Percentiles rank a stretch among this genome's conserved stretches.
Evolutionary conservation across 2,113 vertebrate genomes (phyloP).

Genomic region (Thamnaconus septentrionalis): DNA sequence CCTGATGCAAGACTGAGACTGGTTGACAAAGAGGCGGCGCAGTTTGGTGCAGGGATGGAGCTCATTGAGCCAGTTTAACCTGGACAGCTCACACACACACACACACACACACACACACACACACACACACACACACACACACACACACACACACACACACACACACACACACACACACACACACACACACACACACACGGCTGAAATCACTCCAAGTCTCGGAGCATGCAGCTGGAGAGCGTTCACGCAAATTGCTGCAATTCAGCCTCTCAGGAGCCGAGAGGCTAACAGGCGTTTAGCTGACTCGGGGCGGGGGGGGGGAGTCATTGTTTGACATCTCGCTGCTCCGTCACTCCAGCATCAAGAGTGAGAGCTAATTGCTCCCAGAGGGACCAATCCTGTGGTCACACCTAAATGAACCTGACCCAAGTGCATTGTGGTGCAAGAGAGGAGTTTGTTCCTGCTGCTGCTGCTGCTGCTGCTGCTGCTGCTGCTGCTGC

Average conservation of each 20-base stretch:
- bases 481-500: background rate
- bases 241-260: conserved; percentile 22
- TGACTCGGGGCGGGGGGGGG: conserved; percentile 25
- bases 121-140: background rate
- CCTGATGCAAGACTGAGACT: conserved; percentile 8
- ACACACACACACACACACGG: background rate
- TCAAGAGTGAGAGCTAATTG: conserved; percentile 83
- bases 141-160: background rate
- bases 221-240: conserved; percentile 22
- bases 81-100: background rate
- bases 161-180: background rate
- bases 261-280: conserved; percentile 35
- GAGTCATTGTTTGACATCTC: conserved; percentile 79
- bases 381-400: conserved; percentile 87
- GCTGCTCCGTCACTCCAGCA: conserved; percentile 74
- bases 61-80: too few species aligned
- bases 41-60: background rate
- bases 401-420: conserved; percentile 75
- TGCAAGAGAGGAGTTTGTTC: conserved; percentile 64
- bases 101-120: background rate
- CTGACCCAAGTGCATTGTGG: conserved; percentile 71
- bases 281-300: conserved; percentile 65
- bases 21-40: background rate
- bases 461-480: conserved; percentile 38
- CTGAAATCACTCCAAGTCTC: conserved; percentile 24